phyloP scores from a whole-genome alignment of 2,888 invertebrate species.

The Aquatica leii region DNA sequence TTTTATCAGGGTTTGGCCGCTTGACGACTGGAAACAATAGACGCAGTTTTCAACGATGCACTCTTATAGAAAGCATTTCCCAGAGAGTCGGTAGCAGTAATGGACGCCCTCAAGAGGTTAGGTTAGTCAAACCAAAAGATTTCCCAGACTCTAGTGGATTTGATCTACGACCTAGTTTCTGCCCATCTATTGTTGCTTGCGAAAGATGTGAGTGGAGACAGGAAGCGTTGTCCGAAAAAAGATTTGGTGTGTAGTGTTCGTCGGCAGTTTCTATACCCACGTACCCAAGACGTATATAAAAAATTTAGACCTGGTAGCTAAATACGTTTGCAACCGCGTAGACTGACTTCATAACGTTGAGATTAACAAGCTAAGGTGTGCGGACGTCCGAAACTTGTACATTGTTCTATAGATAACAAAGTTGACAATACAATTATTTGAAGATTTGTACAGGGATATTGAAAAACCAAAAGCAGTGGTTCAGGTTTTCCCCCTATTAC shows the following conservation, averaged over 20 bases:
- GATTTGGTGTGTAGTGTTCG: conserved; percentile 19
- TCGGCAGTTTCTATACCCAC: conserved; percentile 44
- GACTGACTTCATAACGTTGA: conserved; percentile 16
- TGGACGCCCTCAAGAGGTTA: neutral
- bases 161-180: neutral
- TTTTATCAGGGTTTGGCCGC: too few species aligned
- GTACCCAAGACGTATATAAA: conserved; percentile 49
- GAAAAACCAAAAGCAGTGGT: too few species aligned
- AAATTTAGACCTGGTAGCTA: conserved; percentile 48
- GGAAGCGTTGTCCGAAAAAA: conserved; percentile 5
- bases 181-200: too few species aligned
- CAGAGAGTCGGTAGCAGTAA: neutral
- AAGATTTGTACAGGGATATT: too few species aligned
- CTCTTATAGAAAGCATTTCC: neutral
- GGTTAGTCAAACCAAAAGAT: too few species aligned
- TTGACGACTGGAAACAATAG: too few species aligned
- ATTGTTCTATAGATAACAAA: conserved; percentile 43
- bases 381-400: conserved; percentile 43
- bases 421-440: conserved; percentile 39
- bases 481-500: too few species aligned
- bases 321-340: too few species aligned
- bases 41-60: too few species aligned
- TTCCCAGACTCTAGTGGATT: neutral
- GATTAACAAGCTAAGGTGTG: neutral
- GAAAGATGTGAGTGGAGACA: too few species aligned